These are phyloP conservation scores for Festucalex cinctus DNA, from an alignment of 2,113 vertebrate species.

Conservation along the genomic window DNA sequence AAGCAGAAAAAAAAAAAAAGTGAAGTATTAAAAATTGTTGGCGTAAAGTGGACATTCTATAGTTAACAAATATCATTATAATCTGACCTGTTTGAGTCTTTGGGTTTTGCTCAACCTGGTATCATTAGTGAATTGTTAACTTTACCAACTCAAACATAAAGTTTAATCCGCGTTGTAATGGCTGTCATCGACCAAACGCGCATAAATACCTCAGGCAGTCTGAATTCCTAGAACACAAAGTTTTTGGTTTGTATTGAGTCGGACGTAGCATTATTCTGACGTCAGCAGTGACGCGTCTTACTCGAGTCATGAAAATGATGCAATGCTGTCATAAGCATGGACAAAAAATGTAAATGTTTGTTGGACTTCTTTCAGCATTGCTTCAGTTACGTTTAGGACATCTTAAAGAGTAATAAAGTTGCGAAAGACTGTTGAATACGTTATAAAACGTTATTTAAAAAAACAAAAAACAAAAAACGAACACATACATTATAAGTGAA, in stretches of 20 bases:
- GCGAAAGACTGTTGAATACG: too few relatives aligned
- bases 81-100: background rate
- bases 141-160: too few relatives aligned
- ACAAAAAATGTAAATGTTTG: background rate
- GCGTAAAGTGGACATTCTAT: fast-evolving
- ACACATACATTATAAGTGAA: too few relatives aligned
- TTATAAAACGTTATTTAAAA: too few relatives aligned
- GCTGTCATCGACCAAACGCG: background rate
- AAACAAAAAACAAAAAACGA: too few relatives aligned
- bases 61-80: background rate
- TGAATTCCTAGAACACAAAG: too few relatives aligned
- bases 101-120: background rate
- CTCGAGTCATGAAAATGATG: conserved; percentile 17
- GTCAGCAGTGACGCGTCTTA: background rate
- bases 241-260: too few relatives aligned
- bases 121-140: background rate
- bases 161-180: too few relatives aligned
- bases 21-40: fast-evolving
- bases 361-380: background rate
- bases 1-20: fast-evolving
- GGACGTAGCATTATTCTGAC: too few relatives aligned
- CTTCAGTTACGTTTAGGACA: too few relatives aligned
- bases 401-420: too few relatives aligned
- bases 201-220: background rate
- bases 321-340: background rate